phyloP scores from a whole-genome alignment of 2,113 vertebrate species.

The Piaya cayana region DNA sequence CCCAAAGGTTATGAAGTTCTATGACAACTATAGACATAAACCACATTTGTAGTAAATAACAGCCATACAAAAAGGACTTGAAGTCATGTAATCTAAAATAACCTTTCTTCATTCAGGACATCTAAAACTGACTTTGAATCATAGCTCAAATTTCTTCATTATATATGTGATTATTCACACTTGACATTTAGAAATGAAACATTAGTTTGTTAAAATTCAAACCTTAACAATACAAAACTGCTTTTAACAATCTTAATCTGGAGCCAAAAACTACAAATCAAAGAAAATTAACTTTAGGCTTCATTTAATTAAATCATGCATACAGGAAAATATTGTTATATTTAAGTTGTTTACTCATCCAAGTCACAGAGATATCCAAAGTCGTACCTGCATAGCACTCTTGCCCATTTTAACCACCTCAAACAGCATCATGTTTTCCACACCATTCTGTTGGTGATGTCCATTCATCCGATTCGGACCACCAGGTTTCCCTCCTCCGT shows the following conservation, averaged over 20 bases:
- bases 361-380: background rate
- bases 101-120: background rate
- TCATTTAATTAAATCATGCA: background rate
- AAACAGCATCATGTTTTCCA: slow-evolving; percentile 99
- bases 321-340: background rate
- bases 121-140: background rate
- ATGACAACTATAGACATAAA: background rate
- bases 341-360: background rate
- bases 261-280: background rate
- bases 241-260: background rate
- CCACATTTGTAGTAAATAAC: background rate
- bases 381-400: slow-evolving; percentile 97
- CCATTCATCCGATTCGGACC: slow-evolving; percentile 94
- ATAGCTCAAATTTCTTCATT: background rate
- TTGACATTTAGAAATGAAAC: background rate
- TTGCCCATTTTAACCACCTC: slow-evolving; percentile 98
- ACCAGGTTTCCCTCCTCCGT: slow-evolving; percentile 83
- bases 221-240: background rate
- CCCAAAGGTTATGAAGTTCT: background rate
- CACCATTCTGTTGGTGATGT: slow-evolving; percentile 98
- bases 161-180: background rate
- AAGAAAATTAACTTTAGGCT: background rate
- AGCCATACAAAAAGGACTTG: background rate
- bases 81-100: background rate
- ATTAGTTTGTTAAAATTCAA: background rate